Evolutionary conservation across 37 sponge, comb jelly and placozoan genomes (phyloP), one percentile per base, ranked within the genome.

Genomic region (Corticium candelabrum): DNA sequence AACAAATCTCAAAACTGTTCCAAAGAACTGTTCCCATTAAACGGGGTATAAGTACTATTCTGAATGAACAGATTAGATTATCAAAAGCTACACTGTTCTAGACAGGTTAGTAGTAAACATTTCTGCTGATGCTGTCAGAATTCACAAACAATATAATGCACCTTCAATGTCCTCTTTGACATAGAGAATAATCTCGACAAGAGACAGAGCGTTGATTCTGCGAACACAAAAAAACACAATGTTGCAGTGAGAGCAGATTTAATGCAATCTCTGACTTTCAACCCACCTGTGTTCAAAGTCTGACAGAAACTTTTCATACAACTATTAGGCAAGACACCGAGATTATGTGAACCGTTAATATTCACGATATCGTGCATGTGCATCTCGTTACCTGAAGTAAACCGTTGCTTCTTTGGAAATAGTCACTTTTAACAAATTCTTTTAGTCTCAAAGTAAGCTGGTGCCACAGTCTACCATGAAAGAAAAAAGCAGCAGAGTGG

Each of bases 261-360:
- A n/a, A n/a, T n/a, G n/a, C n/a, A n/a, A n/a, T n/a, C n/a, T n/a
- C n/a, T n/a, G n/a, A n/a, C n/a, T n/a, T n/a, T n/a, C n/a, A n/a
- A n/a, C n/a, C n/a, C 39, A 89, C 89, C 84, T 89, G 35, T 50
- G 81, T 40, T 89, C 90, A 68, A 89, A 86, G 70, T 89, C 90
- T 27, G 77, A 57, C 35, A 89, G 27, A 43, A 89, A 89, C 37
- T 76, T 68, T 35, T 89, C 82, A 68, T 89, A 89, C 11, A 89
- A 40, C 86, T 82, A 43, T 31, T 37, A 34, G 75, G 74, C 50
- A 40, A 35, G 38, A 78, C 27, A 67, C 81, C 0, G 27, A 41
- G 31, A 33, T 29, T 43, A 15, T 36, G 62, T 75, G 32, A 31
- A 41, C 34, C 3, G 29, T 11, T 1, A n/a, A n/a, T n/a, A n/a